A percentile compares a stretch with the other conserved stretches of the same genome.
phyloP scores from a whole-genome alignment of 2,888 invertebrate species.

The Chamaedrilus cognettii region DNA sequence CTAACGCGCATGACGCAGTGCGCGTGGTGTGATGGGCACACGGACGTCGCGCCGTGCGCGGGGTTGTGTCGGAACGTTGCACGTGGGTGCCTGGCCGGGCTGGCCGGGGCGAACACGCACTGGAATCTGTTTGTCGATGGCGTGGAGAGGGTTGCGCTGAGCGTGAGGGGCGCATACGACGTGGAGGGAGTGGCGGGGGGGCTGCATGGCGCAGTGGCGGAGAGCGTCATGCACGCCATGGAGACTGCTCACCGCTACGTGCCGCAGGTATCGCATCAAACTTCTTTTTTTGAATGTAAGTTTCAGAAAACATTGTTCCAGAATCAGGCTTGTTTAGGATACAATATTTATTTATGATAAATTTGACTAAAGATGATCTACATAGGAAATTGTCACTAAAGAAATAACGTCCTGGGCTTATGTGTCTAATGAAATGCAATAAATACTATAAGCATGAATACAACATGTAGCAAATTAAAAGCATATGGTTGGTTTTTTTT shows the following conservation, averaged over 20 bases:
- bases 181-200: conserved; percentile 44
- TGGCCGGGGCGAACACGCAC: conserved; percentile 45
- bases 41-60: conserved; percentile 46
- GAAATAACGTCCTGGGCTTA: too few relatives aligned
- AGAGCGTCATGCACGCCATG: conserved; percentile 49
- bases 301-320: too few relatives aligned
- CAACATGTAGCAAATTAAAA: too few relatives aligned
- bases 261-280: not conserved
- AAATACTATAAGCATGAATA: too few relatives aligned
- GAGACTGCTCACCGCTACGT: conserved; percentile 19
- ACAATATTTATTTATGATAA: too few relatives aligned
- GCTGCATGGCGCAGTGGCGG: conserved; percentile 44
- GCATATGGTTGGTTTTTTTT: too few relatives aligned
- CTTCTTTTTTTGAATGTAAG: too few relatives aligned
- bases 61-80: conserved; percentile 52
- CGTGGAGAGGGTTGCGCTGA: conserved; percentile 40
- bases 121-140: conserved; percentile 49
- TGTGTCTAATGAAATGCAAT: too few relatives aligned
- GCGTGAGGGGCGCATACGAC: conserved; percentile 43
- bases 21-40: conserved; percentile 45
- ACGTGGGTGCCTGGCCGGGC: conserved; percentile 50
- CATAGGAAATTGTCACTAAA: too few relatives aligned
- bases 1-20: conserved; percentile 49
- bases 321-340: too few relatives aligned
- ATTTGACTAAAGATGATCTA: too few relatives aligned